phyloP scores from a whole-genome alignment of 2,888 invertebrate genomes.

The Drosophila birchii region DNA sequence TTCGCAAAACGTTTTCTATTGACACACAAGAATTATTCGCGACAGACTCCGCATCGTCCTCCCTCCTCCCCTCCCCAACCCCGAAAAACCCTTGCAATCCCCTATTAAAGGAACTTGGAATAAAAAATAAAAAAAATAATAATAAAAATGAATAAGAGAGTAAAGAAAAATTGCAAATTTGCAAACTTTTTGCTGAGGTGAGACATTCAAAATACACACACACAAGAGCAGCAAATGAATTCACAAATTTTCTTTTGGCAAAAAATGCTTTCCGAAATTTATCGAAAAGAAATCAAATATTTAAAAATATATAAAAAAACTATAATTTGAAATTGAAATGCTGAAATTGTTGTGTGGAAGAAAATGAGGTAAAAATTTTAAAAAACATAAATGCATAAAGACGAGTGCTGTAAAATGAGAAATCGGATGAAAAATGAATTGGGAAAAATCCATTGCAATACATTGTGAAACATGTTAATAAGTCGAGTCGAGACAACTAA shows the following conservation, averaged over 20 bases:
- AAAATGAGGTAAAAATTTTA: constrained; percentile 84
- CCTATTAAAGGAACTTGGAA: constrained; percentile 19
- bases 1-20: constrained; percentile 75
- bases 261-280: constrained; percentile 34
- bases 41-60: constrained; percentile 48
- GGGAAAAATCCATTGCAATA: constrained; percentile 82
- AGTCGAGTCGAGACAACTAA: constrained; percentile 59
- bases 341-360: constrained; percentile 85
- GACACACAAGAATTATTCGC: constrained; percentile 65
- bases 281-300: constrained; percentile 28
- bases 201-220: constrained; percentile 85
- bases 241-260: constrained; percentile 50
- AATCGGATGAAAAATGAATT: constrained; percentile 68
- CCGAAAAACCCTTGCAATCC: constrained; percentile 31
- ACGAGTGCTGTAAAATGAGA: constrained; percentile 65
- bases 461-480: constrained; percentile 85
- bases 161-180: constrained; percentile 50
- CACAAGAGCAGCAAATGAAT: constrained; percentile 80
- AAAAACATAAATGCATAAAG: constrained; percentile 58
- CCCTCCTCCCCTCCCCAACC: constrained; percentile 32
- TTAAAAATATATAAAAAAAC: constrained; percentile 24
- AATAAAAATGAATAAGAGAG: constrained; percentile 28
- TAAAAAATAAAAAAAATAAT: constrained; percentile 35
- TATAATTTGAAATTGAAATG: constrained; percentile 60
- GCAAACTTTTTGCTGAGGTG: constrained; percentile 84